Evolutionary conservation across 2,888 invertebrate species (phyloP).

Genomic region (Andrena dorsata): DNA sequence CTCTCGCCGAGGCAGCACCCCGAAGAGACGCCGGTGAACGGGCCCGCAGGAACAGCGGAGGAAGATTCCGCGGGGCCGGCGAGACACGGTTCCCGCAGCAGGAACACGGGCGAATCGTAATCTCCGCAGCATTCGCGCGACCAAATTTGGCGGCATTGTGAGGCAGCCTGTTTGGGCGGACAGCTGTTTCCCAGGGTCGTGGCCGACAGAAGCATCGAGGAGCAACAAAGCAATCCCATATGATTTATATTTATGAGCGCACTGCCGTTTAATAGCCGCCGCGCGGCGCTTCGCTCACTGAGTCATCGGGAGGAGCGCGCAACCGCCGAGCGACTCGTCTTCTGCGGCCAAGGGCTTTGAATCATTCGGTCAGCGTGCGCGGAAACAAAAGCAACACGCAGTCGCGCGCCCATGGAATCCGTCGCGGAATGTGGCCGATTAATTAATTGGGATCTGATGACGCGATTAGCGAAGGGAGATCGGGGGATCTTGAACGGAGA

Average conservation of each 20-base stretch:
- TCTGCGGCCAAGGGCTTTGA: constrained; percentile 37
- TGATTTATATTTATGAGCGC: constrained; percentile 83
- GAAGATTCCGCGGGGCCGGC: constrained; percentile 28
- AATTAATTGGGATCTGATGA: constrained; percentile 45
- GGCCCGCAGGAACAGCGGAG: background rate
- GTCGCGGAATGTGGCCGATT: constrained; percentile 28
- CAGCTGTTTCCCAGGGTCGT: constrained; percentile 79
- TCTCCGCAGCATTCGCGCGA: constrained; percentile 73
- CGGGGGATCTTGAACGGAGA: background rate
- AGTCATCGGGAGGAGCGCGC: constrained; percentile 64
- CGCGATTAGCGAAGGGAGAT: constrained; percentile 20
- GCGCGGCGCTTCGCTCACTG: constrained; percentile 70
- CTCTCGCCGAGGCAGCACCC: constrained; percentile 31
- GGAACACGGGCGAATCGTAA: constrained; percentile 69
- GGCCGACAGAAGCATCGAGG: constrained; percentile 61
- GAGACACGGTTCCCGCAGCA: constrained; percentile 56
- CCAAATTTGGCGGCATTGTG: constrained; percentile 78
- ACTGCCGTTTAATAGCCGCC: constrained; percentile 81
- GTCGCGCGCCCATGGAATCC: constrained; percentile 12
- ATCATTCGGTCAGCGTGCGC: constrained; percentile 31
- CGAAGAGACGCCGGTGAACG: constrained; percentile 23
- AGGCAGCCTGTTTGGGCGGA: constrained; percentile 68
- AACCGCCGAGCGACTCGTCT: constrained; percentile 36
- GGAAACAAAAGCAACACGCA: constrained; percentile 33
- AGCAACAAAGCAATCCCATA: constrained; percentile 80